Percentiles rank a stretch among this genome's conserved stretches.
Conservation (phyloP, 2,797 vertebrate species). For the Pseudochirops cupreus region DNA sequence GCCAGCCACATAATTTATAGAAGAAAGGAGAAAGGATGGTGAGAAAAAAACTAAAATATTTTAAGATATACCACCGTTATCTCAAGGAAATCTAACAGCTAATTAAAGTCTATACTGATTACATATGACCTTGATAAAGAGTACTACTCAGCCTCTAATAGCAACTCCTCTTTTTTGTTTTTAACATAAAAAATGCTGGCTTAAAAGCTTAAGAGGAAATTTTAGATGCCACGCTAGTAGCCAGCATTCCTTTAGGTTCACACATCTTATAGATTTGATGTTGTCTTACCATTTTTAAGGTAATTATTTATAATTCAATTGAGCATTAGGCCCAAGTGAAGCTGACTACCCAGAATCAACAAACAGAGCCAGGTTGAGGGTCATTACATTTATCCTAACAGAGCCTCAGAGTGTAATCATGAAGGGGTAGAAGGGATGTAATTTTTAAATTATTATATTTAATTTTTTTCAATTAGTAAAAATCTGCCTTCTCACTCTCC, state of each 20-base stretch:
- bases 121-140: constrained; percentile 3
- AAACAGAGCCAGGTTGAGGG: neutral
- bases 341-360: constrained; percentile 44
- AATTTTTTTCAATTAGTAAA: no score
- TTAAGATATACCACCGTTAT: constrained; percentile 32
- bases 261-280: neutral
- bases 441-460: neutral
- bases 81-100: neutral
- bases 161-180: neutral
- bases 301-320: constrained; percentile 29
- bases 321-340: constrained; percentile 28
- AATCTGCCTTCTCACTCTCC: no score
- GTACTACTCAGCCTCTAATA: neutral
- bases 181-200: neutral
- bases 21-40: constrained; percentile 13
- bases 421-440: neutral
- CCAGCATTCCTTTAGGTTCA: constrained; percentile 41
- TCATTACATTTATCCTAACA: constrained; percentile 26
- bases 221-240: constrained; percentile 25
- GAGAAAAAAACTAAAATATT: neutral
- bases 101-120: constrained; percentile 14
- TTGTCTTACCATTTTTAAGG: constrained; percentile 8
- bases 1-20: neutral
- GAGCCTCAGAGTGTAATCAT: constrained; percentile 27
- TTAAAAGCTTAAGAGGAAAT: constrained; percentile 28